Evolutionary conservation across 2,888 invertebrate species (phyloP), one percentile per base, ranked within the genome.

Genomic region (Anoncus sp.): DNA sequence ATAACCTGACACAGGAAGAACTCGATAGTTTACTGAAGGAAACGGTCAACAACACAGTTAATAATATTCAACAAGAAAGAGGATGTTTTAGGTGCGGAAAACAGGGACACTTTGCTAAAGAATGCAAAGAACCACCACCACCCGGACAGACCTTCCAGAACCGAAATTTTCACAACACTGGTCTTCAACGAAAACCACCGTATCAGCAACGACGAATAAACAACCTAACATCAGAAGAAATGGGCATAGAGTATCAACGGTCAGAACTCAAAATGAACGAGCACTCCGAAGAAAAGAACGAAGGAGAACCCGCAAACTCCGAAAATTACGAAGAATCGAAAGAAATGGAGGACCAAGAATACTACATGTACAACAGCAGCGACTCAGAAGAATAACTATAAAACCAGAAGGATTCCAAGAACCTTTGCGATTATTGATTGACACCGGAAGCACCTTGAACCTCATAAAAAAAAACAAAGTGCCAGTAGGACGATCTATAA

Each of bases 301-400:
- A 43, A 55, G 55, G 14, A 6, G 49, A 65, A 35, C 20, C 35
- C 9, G 31, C 35, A 35, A 65, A 22, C 63, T 49, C 9, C 49
- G 63, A 49, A 65, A 65, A 49, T 14, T 65, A 35, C 63, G 63
- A 49, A 65, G 49, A 65, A 7, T 20, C 20, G 63, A 65, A 18
- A 4, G n/a, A 49, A n/a, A 35, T 20, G 49, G 38, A 65, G 35
- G 47, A 49, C 49, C 63, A 10, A 49, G 65, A n/a, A 10, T 49
- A 12, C n/a, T 63, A 20, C 49, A 63, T 16, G n/a, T 63, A 47
- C 49, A 12, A 49, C 63, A 63, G n/a, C 63, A 49, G 20, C 49
- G 47, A 63, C 63, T 49, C 49, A 12, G 35, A 63, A 18, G 49
- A 27, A 10, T 63, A 49, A 49, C 0, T 2, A 63, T 63, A 3